These are phyloP conservation scores for Aromia moschata DNA, from an alignment of 2,888 invertebrate species.

Conservation along the genomic window DNA sequence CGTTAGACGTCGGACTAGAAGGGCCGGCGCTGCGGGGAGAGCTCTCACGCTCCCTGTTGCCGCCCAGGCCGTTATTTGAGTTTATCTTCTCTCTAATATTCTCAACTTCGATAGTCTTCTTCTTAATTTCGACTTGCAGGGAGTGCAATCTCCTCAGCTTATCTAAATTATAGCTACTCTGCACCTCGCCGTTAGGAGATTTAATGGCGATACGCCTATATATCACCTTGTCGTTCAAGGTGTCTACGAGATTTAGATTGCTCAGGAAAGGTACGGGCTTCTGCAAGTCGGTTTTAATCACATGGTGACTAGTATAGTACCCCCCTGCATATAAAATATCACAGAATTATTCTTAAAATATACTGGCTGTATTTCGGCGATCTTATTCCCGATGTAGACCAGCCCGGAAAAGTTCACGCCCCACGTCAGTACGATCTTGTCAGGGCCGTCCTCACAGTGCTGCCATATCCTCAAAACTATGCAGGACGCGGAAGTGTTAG, in stretches of 20 bases:
- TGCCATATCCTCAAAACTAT: slow-evolving; percentile 66
- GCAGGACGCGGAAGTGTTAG: slow-evolving; percentile 63
- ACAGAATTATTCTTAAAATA: slow-evolving; percentile 77
- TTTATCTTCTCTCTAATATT: slow-evolving; percentile 62
- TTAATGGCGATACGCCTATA: slow-evolving; percentile 63
- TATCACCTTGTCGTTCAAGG: slow-evolving; percentile 49
- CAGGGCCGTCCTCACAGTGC: slow-evolving; percentile 57
- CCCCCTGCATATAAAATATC: slow-evolving; percentile 88
- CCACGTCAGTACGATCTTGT: slow-evolving; percentile 80
- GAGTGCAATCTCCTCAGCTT: slow-evolving; percentile 76
- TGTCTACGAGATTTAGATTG: slow-evolving; percentile 55
- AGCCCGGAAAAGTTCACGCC: slow-evolving; percentile 87
- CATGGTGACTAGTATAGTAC: slow-evolving; percentile 74
- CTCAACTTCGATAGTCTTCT: slow-evolving; percentile 71
- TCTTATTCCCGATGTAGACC: slow-evolving; percentile 76
- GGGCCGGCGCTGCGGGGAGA: slow-evolving; percentile 24
- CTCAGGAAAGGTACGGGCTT: slow-evolving; percentile 55
- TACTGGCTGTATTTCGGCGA: slow-evolving; percentile 72
- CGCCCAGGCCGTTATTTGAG: slow-evolving; percentile 44
- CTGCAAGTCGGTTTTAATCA: slow-evolving; percentile 56
- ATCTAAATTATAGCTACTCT: slow-evolving; percentile 76
- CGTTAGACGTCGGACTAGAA: slow-evolving; percentile 39
- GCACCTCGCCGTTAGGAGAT: slow-evolving; percentile 71
- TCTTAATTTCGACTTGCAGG: slow-evolving; percentile 77
- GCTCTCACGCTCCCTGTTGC: slow-evolving; percentile 30